Conservation (phyloP, 2,888 invertebrate species). For the Pammene aurita region DNA sequence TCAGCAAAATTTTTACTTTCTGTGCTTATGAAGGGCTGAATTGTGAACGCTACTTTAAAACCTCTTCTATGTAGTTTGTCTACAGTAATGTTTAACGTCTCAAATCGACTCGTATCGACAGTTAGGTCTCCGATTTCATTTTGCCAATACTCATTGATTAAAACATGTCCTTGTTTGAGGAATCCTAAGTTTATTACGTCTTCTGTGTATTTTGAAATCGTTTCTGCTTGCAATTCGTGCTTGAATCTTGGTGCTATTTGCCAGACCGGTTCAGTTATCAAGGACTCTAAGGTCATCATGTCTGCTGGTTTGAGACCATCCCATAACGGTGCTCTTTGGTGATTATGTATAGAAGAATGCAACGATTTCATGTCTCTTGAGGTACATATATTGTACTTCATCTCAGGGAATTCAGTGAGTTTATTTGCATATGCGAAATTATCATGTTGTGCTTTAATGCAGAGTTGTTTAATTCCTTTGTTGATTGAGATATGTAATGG, state of each 20-base stretch:
- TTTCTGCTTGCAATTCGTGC: constrained; percentile 86
- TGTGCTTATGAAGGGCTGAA: constrained; percentile 95
- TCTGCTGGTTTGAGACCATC: constrained; percentile 92
- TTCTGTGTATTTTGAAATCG: constrained; percentile 92
- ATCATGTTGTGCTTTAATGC: constrained; percentile 90
- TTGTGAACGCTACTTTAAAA: constrained; percentile 93
- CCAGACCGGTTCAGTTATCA: constrained; percentile 94
- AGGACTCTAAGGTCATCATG: constrained; percentile 87
- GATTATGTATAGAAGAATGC: constrained; percentile 90
- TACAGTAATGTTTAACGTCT: constrained; percentile 89
- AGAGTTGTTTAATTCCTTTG: constrained; percentile 86
- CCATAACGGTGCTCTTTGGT: constrained; percentile 86
- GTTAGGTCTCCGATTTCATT: constrained; percentile 92
- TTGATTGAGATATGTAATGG: constrained; percentile 92
- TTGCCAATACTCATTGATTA: constrained; percentile 93
- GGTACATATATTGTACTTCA: constrained; percentile 93
- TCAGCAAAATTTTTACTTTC: constrained; percentile 92
- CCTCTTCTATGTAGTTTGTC: constrained; percentile 92
- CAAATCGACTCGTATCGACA: constrained; percentile 91
- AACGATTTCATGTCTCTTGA: constrained; percentile 90
- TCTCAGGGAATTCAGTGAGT: constrained; percentile 85
- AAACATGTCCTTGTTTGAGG: constrained; percentile 89
- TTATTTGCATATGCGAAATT: constrained; percentile 91
- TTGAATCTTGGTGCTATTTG: constrained; percentile 89
- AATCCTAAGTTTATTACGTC: constrained; percentile 91